Percentiles rank a stretch among this genome's conserved stretches.
phyloP scores from a whole-genome alignment of 1,140 invertebrate species.

The Ceratina calcarata region DNA sequence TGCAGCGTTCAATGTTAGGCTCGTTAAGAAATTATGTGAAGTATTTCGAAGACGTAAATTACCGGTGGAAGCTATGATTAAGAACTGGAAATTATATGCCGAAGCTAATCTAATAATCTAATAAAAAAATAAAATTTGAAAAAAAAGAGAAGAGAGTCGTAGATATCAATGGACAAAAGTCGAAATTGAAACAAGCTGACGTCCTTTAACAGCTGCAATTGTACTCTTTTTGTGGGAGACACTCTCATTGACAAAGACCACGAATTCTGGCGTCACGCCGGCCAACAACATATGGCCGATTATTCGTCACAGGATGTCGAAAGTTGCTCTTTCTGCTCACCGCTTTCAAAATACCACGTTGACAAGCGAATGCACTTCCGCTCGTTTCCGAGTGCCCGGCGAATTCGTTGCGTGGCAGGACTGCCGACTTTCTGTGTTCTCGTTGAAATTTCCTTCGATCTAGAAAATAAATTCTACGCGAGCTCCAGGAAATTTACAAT shows the following conservation, averaged over 20 bases:
- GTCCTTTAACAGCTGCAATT: constrained; percentile 51
- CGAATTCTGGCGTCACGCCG: constrained; percentile 54
- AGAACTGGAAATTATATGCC: too few relatives aligned
- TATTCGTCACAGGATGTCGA: constrained; percentile 62
- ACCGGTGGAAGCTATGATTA: too few relatives aligned
- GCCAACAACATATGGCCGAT: constrained; percentile 56
- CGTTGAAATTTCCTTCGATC: neutral
- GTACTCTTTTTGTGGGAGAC: constrained; percentile 41
- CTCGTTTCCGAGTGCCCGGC: constrained; percentile 22
- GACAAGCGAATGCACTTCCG: constrained; percentile 56
- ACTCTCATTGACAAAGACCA: constrained; percentile 58
- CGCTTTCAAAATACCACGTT: constrained; percentile 57
- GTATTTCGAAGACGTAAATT: too few relatives aligned
- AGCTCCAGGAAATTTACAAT: too few relatives aligned
- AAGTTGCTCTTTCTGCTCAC: constrained; percentile 53
- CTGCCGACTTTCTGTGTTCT: neutral
- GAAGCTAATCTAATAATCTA: too few relatives aligned
- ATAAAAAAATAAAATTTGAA: too few relatives aligned
- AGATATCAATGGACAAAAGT: too few relatives aligned
- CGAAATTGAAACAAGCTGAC: constrained; percentile 20
- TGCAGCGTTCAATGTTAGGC: too few relatives aligned
- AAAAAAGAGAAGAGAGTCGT: too few relatives aligned
- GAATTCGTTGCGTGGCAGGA: constrained; percentile 27
- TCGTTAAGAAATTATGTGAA: too few relatives aligned
- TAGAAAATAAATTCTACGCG: neutral